A percentile compares a stretch with the other conserved stretches of the same genome.
These are phyloP conservation scores for Egretta garzetta DNA, from an alignment of 2,113 vertebrate genomes.

Conservation along the genomic window DNA sequence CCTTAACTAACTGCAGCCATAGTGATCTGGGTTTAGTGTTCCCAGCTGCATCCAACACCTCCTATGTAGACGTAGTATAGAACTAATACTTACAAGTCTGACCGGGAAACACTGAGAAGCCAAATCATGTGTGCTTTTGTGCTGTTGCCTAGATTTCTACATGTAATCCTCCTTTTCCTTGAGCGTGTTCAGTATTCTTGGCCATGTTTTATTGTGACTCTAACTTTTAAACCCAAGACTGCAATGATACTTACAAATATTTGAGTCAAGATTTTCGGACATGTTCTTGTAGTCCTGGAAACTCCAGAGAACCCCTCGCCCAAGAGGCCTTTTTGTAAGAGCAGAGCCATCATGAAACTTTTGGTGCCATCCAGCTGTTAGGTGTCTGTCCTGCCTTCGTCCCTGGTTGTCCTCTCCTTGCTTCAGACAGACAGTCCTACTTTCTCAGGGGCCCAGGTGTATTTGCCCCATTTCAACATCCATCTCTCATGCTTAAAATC, in stretches of 20 bases:
- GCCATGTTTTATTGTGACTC: not conserved
- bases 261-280: not conserved
- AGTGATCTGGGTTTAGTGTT: not conserved
- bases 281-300: not conserved
- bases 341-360: not conserved
- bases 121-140: not conserved
- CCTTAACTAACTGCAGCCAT: not conserved
- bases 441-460: not conserved
- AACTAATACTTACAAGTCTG: not conserved
- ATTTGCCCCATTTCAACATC: not conserved
- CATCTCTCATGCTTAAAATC: not conserved
- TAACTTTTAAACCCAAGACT: not conserved
- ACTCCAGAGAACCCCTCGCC: accelerated
- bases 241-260: not conserved
- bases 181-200: not conserved
- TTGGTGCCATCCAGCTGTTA: not conserved
- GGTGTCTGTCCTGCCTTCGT: not conserved
- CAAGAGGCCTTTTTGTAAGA: not conserved
- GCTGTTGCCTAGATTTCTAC: not conserved
- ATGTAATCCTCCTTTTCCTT: not conserved
- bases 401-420: not conserved
- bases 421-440: not conserved
- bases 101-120: not conserved
- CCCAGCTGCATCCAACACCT: not conserved
- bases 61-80: not conserved